Percentiles rank a stretch among this genome's conserved stretches.
These are phyloP conservation scores for Ligdia adustata DNA, from an alignment of 2,888 invertebrate species.

Conservation along the genomic window DNA sequence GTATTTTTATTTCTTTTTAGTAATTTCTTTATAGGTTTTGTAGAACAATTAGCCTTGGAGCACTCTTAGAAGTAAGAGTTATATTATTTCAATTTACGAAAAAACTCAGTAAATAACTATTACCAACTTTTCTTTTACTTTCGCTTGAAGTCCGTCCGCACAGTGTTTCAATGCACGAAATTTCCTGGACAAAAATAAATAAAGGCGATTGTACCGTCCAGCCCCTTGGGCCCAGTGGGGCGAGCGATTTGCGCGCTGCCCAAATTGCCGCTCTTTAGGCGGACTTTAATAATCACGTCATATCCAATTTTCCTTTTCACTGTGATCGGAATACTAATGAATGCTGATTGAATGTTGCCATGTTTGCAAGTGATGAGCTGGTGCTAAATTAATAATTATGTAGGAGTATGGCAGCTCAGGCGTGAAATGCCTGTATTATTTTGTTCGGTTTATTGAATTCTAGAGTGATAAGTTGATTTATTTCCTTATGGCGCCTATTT, in stretches of 20 bases:
- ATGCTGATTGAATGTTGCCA: conserved; percentile 61
- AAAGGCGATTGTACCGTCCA: conserved; percentile 46
- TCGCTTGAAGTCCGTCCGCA: conserved; percentile 18
- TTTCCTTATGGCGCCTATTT: too few relatives aligned
- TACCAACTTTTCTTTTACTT: neutral
- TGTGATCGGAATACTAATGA: conserved; percentile 68
- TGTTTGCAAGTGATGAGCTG: conserved; percentile 44
- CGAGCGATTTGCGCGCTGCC: conserved; percentile 68
- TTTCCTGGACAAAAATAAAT: conserved; percentile 58
- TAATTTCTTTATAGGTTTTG: too few relatives aligned
- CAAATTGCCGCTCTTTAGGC: conserved; percentile 78
- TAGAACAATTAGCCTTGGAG: too few relatives aligned
- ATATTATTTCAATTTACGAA: too few relatives aligned
- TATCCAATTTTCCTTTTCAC: conserved; percentile 75
- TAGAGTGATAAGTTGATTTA: too few relatives aligned
- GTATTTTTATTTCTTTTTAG: too few relatives aligned
- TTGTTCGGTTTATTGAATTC: too few relatives aligned
- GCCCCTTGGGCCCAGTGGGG: conserved; percentile 62
- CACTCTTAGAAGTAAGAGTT: too few relatives aligned
- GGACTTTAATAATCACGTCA: conserved; percentile 79
- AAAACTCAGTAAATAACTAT: too few relatives aligned
- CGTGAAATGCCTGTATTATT: too few relatives aligned
- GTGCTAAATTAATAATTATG: conserved; percentile 19
- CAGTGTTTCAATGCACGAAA: conserved; percentile 33
- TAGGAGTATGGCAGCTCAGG: neutral